Base-by-base conservation (phyloP, 2,888 invertebrate species). In the Malachius bipustulatus region DNA sequence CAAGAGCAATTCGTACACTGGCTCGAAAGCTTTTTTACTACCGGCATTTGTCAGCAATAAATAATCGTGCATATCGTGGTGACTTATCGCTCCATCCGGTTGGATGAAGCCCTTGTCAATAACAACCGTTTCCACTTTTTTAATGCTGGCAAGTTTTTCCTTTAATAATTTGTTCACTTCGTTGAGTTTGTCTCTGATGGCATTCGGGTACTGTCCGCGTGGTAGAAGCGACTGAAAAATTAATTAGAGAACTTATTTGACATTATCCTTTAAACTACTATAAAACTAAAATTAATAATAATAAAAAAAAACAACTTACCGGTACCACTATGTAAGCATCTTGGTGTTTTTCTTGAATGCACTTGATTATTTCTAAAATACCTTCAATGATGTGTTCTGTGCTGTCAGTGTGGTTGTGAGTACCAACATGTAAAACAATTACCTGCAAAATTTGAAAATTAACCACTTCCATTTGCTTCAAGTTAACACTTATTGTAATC, bases 11-110 rank as follows among this genome's bases (percentile, higher is more conserved):
- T 87, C 85, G 59, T 82, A 75, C 32, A 88, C 77, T 12, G 85
- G 83, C 62, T 84, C 84, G 60, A 88, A 87, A 6, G 83, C 81
- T 63, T 89, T 89, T 53, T 76, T 73, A 60, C 87, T 87, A 35
- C 90, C 91, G 32, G 79, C 73, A 62, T 83, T 82, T 2, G 88
- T 89, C 39, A 89, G 71, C 55, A 88, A 81, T 32, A 90, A 72
- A 62, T 88, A 93, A 63, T 93, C 91, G 56, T 84, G 81, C 85
- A 93, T 85, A 57, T 91, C 90, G 54, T 81, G 81, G 55, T 85
- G 87, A 56, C 82, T 83, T 39, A 91, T 88, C 29, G 76, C 74
- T 2, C 85, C 82, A 64, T 82, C 82, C 30, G 70, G 70, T 60
- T 82, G 82, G 36, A 85, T 67, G 46, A 85, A 73, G 30, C 81